Percentiles rank a stretch among this genome's conserved stretches.
Conservation (phyloP, 2,888 invertebrate species). For the Melieria crassipennis region DNA sequence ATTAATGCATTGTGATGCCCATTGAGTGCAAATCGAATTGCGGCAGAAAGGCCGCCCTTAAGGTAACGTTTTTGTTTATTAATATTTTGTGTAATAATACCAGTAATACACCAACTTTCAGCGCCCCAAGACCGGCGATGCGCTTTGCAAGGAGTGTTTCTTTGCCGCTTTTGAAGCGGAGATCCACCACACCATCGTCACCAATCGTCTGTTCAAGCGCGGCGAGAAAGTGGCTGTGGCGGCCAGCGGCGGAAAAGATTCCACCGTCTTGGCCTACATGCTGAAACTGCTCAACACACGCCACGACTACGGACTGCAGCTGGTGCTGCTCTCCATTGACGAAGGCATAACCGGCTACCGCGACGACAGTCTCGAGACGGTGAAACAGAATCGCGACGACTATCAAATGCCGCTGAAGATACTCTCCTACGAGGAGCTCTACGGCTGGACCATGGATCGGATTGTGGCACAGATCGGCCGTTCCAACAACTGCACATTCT, state of each 20-base stretch:
- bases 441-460: conserved; percentile 99
- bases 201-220: conserved; percentile 81
- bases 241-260: conserved; percentile 95
- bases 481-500: conserved; percentile 97
- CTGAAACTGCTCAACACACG: conserved; percentile 90
- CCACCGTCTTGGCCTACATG: conserved; percentile 88
- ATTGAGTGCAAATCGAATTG: conserved; percentile 76
- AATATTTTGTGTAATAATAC: neutral
- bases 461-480: conserved; percentile 87
- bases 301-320: conserved; percentile 88
- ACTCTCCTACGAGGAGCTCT: conserved; percentile 94
- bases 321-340: conserved; percentile 94
- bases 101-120: conserved; percentile 56
- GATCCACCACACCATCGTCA: conserved; percentile 89
- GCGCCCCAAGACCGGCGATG: conserved; percentile 91
- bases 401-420: conserved; percentile 94
- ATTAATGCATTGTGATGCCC: conserved; percentile 70
- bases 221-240: conserved; percentile 92
- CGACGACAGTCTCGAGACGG: conserved; percentile 96
- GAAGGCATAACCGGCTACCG: conserved; percentile 97
- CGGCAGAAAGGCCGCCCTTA: conserved; percentile 79
- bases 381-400: conserved; percentile 92
- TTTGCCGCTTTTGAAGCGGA: conserved; percentile 94
- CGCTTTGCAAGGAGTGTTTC: conserved; percentile 94
- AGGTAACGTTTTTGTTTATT: conserved; percentile 67